A percentile compares a stretch with the other conserved stretches of the same genome.
Conservation (phyloP, 1,140 invertebrate species). For the Drosophila bifasciata region DNA sequence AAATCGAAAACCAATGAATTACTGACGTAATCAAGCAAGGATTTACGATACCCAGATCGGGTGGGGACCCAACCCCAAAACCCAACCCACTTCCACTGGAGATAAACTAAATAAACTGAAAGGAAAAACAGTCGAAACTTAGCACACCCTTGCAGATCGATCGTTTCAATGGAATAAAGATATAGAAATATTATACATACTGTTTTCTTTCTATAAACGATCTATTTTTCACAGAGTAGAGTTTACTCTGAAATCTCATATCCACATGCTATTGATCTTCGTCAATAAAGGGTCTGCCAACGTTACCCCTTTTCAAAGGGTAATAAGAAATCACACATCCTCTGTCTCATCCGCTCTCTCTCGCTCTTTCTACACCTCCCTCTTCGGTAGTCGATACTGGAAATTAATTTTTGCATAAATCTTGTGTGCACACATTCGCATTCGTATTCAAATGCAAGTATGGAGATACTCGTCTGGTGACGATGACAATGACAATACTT, state of each 20-base stretch:
- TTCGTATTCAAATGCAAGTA: slow-evolving; percentile 20
- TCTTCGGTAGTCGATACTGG: slow-evolving; percentile 40
- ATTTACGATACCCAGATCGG: slow-evolving; percentile 38
- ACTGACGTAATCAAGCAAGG: slow-evolving; percentile 66
- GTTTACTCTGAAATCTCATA: too few relatives aligned
- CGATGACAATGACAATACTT: slow-evolving; percentile 30
- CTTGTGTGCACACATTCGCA: slow-evolving; percentile 40
- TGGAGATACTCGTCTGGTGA: slow-evolving; percentile 23
- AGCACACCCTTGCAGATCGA: too few relatives aligned
- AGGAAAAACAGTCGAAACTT: slow-evolving; percentile 24
- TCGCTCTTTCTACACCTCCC: too few relatives aligned
- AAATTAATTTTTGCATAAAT: slow-evolving; percentile 73
- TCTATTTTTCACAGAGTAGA: too few relatives aligned
- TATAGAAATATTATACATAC: not conserved
- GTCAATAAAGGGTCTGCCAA: too few relatives aligned
- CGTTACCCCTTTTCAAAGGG: too few relatives aligned
- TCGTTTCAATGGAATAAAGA: too few relatives aligned
- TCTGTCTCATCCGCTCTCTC: not conserved
- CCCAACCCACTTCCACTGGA: slow-evolving; percentile 41
- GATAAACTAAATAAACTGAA: slow-evolving; percentile 56
- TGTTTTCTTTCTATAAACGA: slow-evolving; percentile 6
- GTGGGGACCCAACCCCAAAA: slow-evolving; percentile 20
- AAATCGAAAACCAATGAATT: slow-evolving; percentile 31
- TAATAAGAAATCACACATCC: too few relatives aligned
- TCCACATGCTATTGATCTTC: too few relatives aligned